Evolutionary conservation across 2,888 invertebrate species (phyloP).

Genomic region (Thereva unica): DNA sequence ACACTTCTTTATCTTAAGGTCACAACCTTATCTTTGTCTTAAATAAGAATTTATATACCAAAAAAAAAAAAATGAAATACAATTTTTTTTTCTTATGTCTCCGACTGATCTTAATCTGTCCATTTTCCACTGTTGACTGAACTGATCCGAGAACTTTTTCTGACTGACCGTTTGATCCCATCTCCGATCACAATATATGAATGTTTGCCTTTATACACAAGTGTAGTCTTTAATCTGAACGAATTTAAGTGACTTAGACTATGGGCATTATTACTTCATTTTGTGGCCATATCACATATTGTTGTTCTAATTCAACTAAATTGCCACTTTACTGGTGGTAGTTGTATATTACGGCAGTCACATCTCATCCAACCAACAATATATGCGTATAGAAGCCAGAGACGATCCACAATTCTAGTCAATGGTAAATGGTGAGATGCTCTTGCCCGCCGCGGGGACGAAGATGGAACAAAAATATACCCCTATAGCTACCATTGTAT

Average conservation of each 20-base stretch:
- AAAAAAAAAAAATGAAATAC: too few relatives aligned
- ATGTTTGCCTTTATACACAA: constrained; percentile 32
- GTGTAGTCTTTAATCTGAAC: constrained; percentile 25
- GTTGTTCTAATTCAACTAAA: constrained; percentile 40
- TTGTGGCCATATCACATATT: constrained; percentile 36
- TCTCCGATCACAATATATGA: constrained; percentile 42
- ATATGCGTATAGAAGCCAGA: too few relatives aligned
- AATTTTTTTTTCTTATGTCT: neutral
- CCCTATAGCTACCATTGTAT: neutral
- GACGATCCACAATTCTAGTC: too few relatives aligned
- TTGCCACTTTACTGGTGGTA: constrained; percentile 28
- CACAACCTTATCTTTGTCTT: constrained; percentile 4
- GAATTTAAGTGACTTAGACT: constrained; percentile 38
- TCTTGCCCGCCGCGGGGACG: neutral
- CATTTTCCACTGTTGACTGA: constrained; percentile 27
- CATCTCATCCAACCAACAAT: too few relatives aligned
- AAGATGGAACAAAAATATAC: constrained; percentile 10
- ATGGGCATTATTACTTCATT: constrained; percentile 36
- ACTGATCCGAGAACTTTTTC: constrained; percentile 40
- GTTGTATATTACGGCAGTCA: too few relatives aligned
- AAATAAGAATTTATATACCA: too few relatives aligned
- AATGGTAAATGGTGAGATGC: too few relatives aligned
- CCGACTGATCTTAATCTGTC: constrained; percentile 27
- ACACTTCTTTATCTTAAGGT: constrained; percentile 23
- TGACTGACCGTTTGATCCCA: constrained; percentile 41